Base-by-base conservation (phyloP, 2,888 invertebrate species). In the Pandemis cinnamomeana region DNA sequence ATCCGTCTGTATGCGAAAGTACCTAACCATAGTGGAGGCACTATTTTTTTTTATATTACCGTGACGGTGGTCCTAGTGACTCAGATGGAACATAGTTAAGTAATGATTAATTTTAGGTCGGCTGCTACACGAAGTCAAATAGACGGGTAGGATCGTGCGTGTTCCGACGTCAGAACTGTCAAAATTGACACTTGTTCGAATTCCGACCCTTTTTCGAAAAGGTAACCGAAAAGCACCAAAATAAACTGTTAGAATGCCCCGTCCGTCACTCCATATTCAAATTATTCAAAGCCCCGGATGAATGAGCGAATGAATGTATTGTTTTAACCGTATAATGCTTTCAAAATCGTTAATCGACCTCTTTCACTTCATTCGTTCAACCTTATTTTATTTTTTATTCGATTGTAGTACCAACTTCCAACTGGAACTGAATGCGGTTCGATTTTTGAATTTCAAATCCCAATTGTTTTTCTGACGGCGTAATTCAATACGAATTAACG, bases 401-500 rank as follows among this genome's bases (percentile, higher is more conserved):
- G 82, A 82, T 84, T 85, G 84, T 81, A 78, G 80, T 83, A 85
- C 77, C 81, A 85, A 86, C 82, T 86, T 85, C 77, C 81, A 85
- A 86, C 82, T 86, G 84, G 89, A 89, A 82, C 84, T 82, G 86
- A 84, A 86, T 87, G 84, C 87, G 88, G 89, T 89, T 89, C 86
- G 88, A 88, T 85, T 85, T 81, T 86, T 80, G 67, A 85, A 85
- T 58, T 58, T 58, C 58, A 27, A 58, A 58, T 20, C 84, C 83
- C 85, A 81, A 86, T 87, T 88, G 85, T 91, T 87, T 86, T 88
- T 82, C 82, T 84, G 86, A 84, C 83, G 84, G 84, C 82, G 94
- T 90, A 93, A 94, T 88, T 92, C 92, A 92, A 94, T 94, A 93
- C 86, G 92, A 91, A 93, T 94, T 93, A 93, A 91, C 89, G 90